Conservation (phyloP, 2,113 vertebrate genomes). For the Accipiter cooperii region DNA sequence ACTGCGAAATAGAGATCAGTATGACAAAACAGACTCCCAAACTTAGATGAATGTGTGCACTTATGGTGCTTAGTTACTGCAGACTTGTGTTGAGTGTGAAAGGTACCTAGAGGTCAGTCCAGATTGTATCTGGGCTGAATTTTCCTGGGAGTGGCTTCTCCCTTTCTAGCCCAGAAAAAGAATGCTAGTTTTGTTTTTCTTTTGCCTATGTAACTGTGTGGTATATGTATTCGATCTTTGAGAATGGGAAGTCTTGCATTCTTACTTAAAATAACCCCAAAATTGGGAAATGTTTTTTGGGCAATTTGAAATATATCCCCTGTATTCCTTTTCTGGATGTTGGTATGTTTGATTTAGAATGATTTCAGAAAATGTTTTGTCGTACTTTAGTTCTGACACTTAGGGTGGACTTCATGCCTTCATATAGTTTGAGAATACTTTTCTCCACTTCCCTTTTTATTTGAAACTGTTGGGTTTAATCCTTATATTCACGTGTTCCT, state of each 20-base stretch:
- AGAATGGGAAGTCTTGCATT: not conserved
- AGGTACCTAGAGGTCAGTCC: not conserved
- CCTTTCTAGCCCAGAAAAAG: not conserved
- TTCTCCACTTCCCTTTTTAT: not conserved
- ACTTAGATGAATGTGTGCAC: not conserved
- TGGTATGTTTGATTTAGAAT: not conserved
- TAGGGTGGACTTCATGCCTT: not conserved
- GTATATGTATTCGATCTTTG: rapidly evolving
- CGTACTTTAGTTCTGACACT: not conserved
- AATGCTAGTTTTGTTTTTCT: not conserved
- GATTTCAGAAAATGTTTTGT: not conserved
- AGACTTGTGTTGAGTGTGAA: not conserved
- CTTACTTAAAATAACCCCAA: not conserved
- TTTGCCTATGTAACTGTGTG: not conserved
- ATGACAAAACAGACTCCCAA: not conserved
- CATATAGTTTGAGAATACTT: not conserved
- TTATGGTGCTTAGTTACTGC: not conserved
- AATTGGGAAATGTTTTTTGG: not conserved
- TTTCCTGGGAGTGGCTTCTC: not conserved
- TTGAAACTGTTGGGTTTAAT: not conserved
- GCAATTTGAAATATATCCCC: not conserved
- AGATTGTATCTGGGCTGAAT: not conserved
- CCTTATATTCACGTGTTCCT: not conserved
- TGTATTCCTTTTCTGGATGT: not conserved
- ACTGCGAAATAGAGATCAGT: not conserved